phyloP scores from a whole-genome alignment of 1,140 invertebrate species.

The Drosophila tristis region DNA sequence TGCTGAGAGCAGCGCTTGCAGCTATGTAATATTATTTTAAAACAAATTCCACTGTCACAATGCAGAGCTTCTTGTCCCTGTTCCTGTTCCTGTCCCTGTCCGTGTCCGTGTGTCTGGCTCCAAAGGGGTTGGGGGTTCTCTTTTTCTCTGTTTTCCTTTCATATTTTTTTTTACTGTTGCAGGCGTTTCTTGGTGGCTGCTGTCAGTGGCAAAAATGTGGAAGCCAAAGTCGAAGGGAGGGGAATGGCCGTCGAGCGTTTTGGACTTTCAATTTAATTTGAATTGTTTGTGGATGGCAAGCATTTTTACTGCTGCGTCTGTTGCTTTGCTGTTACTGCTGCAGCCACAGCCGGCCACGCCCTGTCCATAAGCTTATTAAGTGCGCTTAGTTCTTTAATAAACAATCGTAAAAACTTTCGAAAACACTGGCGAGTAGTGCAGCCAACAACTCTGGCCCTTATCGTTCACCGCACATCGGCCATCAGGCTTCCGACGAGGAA shows the following conservation, averaged over 20 bases:
- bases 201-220: conserved; percentile 44
- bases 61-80: conserved; percentile 11
- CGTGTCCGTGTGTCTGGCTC: background rate
- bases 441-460: conserved; percentile 46
- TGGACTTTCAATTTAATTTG: conserved; percentile 74
- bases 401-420: conserved; percentile 71
- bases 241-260: conserved; percentile 43
- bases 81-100: background rate
- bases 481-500: conserved; percentile 1
- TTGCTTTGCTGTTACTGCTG: conserved; percentile 18
- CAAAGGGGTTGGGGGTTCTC: background rate
- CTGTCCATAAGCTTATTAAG: conserved; percentile 74
- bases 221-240: conserved; percentile 28
- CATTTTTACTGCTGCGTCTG: conserved; percentile 48
- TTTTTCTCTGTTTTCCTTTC: background rate
- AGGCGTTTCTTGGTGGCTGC: conserved; percentile 18
- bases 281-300: conserved; percentile 71
- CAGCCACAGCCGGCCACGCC: conserved; percentile 24
- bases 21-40: conserved; percentile 80
- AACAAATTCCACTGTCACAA: conserved; percentile 57
- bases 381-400: conserved; percentile 78
- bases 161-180: conserved; percentile 19
- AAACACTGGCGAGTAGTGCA: conserved; percentile 57
- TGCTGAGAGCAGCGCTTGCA: conserved; percentile 43
- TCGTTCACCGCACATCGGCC: conserved; percentile 14